Conservation (phyloP, 1,140 invertebrate species). For the Charaxes varanes region DNA sequence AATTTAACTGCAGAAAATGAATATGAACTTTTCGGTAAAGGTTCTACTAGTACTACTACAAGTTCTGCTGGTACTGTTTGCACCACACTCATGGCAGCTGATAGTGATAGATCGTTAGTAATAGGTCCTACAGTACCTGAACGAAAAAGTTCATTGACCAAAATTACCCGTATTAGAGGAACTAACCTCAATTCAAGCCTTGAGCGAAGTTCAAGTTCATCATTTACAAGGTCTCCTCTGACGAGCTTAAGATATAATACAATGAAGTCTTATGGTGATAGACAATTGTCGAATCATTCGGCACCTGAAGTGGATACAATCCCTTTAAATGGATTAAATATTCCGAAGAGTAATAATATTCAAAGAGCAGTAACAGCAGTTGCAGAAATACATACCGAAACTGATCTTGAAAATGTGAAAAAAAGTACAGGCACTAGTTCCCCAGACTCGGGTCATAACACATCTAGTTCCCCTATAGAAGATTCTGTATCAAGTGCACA, state of each 20-base stretch:
- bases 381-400: conserved; percentile 78
- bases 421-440: conserved; percentile 78
- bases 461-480: conserved; percentile 86
- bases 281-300: conserved; percentile 62
- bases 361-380: conserved; percentile 68
- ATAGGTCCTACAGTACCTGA: conserved; percentile 83
- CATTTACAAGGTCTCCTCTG: conserved; percentile 65
- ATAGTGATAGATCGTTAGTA: conserved; percentile 75
- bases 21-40: conserved; percentile 91
- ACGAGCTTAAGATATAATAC: conserved; percentile 73
- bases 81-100: conserved; percentile 81
- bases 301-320: conserved; percentile 41
- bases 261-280: conserved; percentile 74
- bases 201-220: conserved; percentile 69
- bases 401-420: conserved; percentile 66
- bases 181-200: conserved; percentile 73
- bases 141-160: conserved; percentile 81
- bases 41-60: conserved; percentile 91
- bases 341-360: conserved; percentile 61
- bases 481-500: conserved; percentile 80
- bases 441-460: conserved; percentile 87
- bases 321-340: conserved; percentile 42
- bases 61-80: conserved; percentile 93
- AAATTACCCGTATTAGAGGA: conserved; percentile 61
- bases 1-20: conserved; percentile 85